phyloP scores from a whole-genome alignment of 2,888 invertebrate species.

The Trichogramma evanescens region DNA sequence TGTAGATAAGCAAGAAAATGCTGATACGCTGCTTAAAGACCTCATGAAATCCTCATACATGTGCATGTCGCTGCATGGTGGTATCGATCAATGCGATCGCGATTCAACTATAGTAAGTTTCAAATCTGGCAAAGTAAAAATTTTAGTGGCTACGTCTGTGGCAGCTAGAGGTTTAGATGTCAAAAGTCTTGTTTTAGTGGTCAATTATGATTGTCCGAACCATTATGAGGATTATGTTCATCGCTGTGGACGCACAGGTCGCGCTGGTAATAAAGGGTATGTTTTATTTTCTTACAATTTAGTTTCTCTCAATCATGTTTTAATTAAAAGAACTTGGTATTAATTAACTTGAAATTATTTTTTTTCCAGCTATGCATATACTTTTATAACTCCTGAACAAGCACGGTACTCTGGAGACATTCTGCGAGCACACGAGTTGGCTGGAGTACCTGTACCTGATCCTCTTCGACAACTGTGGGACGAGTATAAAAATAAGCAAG shows the following conservation, averaged over 20 bases:
- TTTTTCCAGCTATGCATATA: constrained; percentile 68
- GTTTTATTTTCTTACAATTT: neutral
- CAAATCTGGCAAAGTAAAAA: constrained; percentile 86
- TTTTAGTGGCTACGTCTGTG: constrained; percentile 95
- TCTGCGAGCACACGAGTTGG: constrained; percentile 82
- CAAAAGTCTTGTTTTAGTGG: constrained; percentile 91
- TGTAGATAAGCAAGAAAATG: constrained; percentile 97
- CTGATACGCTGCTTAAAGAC: constrained; percentile 86
- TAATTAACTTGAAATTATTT: neutral
- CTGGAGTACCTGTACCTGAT: constrained; percentile 68
- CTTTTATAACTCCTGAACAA: constrained; percentile 93
- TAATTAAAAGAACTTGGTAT: neutral
- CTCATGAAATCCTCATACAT: constrained; percentile 94
- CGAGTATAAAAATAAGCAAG: constrained; percentile 79
- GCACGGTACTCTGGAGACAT: constrained; percentile 90
- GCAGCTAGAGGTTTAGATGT: constrained; percentile 98
- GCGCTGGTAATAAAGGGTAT: constrained; percentile 87
- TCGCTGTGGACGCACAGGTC: constrained; percentile 84
- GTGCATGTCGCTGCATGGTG: constrained; percentile 96
- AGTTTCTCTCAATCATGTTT: neutral
- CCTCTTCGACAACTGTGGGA: constrained; percentile 79
- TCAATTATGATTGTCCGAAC: constrained; percentile 99
- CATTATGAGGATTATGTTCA: constrained; percentile 99
- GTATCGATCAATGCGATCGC: constrained; percentile 98
- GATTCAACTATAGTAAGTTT: constrained; percentile 97